Evolutionary conservation across 2,113 vertebrate species (phyloP).

Genomic region (Myanophis thanlyinensis): DNA sequence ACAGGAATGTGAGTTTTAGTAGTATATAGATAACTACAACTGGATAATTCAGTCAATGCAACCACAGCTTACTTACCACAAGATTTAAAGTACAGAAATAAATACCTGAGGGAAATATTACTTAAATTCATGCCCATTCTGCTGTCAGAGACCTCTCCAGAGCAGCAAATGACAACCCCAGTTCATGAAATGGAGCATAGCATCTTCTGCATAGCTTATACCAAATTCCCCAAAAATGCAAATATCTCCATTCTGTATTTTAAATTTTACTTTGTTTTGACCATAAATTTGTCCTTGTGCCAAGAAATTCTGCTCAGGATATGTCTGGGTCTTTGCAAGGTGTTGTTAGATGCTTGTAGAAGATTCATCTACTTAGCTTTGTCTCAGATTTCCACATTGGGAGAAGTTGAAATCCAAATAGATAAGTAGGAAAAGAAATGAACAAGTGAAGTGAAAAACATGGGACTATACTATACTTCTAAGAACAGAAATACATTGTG

Average conservation of each 20-base stretch:
- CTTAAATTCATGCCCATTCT: not conserved
- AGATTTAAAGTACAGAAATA: not conserved
- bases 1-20: not conserved
- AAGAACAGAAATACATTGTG: not conserved
- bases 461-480: not conserved
- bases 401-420: not conserved
- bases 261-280: not conserved
- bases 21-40: not conserved
- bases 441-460: not conserved
- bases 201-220: not conserved
- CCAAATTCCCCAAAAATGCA: not conserved
- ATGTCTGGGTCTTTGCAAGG: not conserved
- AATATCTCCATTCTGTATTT: not conserved
- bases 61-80: not conserved
- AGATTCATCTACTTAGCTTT: not conserved
- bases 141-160: not conserved
- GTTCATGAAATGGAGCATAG: not conserved
- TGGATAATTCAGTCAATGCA: not conserved
- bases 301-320: not conserved
- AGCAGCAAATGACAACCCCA: not conserved
- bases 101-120: not conserved
- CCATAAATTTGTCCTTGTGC: not conserved
- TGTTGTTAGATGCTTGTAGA: not conserved
- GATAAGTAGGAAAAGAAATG: not conserved
- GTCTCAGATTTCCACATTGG: not conserved